These are phyloP conservation scores for Eulemur mongoz DNA, from an alignment of 2,797 vertebrate species.

Conservation along the genomic window DNA sequence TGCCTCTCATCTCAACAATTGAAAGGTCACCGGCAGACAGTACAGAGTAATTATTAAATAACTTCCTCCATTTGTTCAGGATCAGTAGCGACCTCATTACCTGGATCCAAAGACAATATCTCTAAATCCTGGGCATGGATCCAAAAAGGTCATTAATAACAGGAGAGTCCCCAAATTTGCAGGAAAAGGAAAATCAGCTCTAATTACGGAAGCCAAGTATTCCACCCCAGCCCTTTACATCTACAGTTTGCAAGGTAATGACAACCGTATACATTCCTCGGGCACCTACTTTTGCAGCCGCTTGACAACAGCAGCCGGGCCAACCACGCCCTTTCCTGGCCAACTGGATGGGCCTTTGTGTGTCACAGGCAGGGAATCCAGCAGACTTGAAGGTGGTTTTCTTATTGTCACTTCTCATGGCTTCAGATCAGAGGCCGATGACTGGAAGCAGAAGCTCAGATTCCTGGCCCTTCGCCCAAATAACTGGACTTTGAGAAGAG, in stretches of 20 bases:
- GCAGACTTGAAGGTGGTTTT: not conserved
- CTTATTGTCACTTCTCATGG: not conserved
- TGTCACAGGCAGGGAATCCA: not conserved
- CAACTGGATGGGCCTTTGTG: not conserved
- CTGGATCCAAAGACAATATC: slow-evolving; percentile 81
- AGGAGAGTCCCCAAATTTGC: slow-evolving; percentile 78
- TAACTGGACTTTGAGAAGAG: not conserved
- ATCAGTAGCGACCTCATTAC: slow-evolving; percentile 85
- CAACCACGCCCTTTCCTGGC: not conserved
- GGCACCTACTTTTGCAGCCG: not conserved
- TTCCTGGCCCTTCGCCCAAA: not conserved
- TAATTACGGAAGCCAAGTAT: slow-evolving; percentile 70
- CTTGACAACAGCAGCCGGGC: not conserved
- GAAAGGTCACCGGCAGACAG: slow-evolving; percentile 84
- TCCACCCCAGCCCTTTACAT: slow-evolving; percentile 70
- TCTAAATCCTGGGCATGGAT: slow-evolving; percentile 80
- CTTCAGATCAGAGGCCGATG: not conserved
- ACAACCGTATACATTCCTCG: slow-evolving; percentile 14
- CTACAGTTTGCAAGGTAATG: slow-evolving; percentile 54
- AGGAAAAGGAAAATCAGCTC: slow-evolving; percentile 78
- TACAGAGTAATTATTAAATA: slow-evolving; percentile 85
- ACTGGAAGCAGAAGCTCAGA: not conserved
- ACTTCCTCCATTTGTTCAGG: slow-evolving; percentile 86
- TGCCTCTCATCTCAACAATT: slow-evolving; percentile 78
- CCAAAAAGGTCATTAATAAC: slow-evolving; percentile 84